Evolutionary conservation across 1,140 invertebrate species (phyloP), one percentile per base, ranked within the genome.

Genomic region (Myzus persicae): DNA sequence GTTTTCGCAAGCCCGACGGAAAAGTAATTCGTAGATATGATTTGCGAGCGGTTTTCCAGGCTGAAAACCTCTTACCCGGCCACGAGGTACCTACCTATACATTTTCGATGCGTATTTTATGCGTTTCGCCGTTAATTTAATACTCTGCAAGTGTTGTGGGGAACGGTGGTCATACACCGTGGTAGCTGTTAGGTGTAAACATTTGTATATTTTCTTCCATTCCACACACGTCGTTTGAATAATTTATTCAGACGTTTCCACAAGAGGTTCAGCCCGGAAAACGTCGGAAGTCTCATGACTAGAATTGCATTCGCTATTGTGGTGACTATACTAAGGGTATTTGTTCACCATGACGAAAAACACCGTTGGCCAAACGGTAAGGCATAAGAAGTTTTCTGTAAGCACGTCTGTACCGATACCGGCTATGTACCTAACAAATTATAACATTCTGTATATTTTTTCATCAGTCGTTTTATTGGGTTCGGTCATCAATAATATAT

Each of bases 11-110:
- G n/a, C 26, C 84, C 24, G 38, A 31, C 24, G 84, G 38, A 85
- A 85, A 85, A 85, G 84, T 31, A 85, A 85, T 85, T 85, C 3
- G 40, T 40, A 85, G 42, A 85, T 42, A 85, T 85, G 84, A 85
- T 85, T 85, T 85, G 38, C 40, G 26, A 44, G 84, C 24, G 11
- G 84, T 85, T 85, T 85, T 44, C 2, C 8, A 44, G 42, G 9
- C 24, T 1, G 26, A 85, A 42, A 85, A 26, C 36, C 7, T 81
- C 20, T n/a, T 81, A 5, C 36, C 38, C 22, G 20, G 18, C 18
- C 76, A 38, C 36, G 6, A 31, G 4, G 26, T 59, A n/a, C 81
- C 8, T 2, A 5, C 67, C 9, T 3, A 48, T 48, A 26, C 59
- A 67, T 67, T 3, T 67, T 67, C 9, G 7, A 20, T 81, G 36